Conservation (phyloP, 2,797 vertebrate species). For the Oceanodroma leucorhoa region DNA sequence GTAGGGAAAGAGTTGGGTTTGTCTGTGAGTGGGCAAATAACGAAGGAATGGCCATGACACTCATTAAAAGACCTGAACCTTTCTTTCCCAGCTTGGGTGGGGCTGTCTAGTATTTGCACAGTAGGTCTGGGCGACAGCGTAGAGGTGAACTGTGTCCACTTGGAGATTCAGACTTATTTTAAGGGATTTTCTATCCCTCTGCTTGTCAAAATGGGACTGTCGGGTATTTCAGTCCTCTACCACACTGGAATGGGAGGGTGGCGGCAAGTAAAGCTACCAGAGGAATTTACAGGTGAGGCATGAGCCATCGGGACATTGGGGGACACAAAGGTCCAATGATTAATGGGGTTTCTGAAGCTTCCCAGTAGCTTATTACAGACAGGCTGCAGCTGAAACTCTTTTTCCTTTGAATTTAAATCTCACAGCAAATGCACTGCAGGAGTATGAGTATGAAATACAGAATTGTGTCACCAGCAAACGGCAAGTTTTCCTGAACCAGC, state of each 20-base stretch:
- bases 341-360: background rate
- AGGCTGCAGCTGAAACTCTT: background rate
- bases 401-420: background rate
- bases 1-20: background rate
- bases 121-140: background rate
- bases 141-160: background rate
- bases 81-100: background rate
- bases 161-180: background rate
- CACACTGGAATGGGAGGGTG: background rate
- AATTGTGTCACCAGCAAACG: background rate
- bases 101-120: background rate
- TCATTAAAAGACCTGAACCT: background rate
- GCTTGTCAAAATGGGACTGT: background rate
- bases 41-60: background rate
- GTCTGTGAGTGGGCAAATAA: background rate
- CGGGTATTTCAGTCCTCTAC: background rate
- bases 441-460: background rate
- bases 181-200: background rate
- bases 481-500: background rate
- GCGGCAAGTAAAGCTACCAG: background rate
- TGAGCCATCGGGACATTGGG: background rate
- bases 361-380: background rate
- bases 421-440: background rate
- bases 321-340: background rate
- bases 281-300: background rate